Evolutionary conservation across 2,113 vertebrate species (phyloP).

Genomic region (Gopherus evgoodei): DNA sequence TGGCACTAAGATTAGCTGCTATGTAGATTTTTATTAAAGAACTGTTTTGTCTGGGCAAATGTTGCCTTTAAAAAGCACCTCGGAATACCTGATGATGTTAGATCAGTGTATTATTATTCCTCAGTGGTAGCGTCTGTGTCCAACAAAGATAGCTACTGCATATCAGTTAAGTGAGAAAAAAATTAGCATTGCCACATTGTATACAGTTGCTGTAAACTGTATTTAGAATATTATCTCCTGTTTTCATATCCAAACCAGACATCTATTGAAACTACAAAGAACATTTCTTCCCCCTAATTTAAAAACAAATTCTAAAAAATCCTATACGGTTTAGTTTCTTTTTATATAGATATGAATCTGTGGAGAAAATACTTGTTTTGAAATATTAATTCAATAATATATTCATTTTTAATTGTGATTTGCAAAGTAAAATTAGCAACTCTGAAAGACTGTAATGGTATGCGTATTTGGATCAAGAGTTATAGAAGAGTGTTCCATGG

Average conservation of each 20-base stretch:
- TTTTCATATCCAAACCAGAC: constrained; percentile 46
- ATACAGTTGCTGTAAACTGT: constrained; percentile 13
- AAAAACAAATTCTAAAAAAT: not conserved
- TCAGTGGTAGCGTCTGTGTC: not conserved
- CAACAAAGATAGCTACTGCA: not conserved
- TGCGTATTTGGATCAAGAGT: not conserved
- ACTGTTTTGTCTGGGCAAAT: constrained; percentile 46
- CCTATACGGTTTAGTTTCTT: constrained; percentile 20
- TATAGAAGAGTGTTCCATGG: not conserved
- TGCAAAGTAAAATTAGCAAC: constrained; percentile 9
- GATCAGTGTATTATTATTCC: not conserved
- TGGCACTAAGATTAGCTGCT: constrained; percentile 50
- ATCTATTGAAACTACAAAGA: not conserved
- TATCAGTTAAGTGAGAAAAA: not conserved
- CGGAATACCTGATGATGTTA: constrained; percentile 22
- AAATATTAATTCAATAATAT: not conserved
- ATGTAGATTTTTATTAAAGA: constrained; percentile 38
- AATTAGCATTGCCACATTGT: not conserved
- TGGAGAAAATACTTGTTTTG: constrained; percentile 8
- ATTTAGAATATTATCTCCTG: constrained; percentile 45
- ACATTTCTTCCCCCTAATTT: constrained; percentile 28
- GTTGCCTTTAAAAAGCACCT: constrained; percentile 42
- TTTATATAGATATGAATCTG: constrained; percentile 15
- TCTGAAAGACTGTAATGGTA: constrained; percentile 5
- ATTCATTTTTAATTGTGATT: constrained; percentile 47